Evolutionary conservation across 2,888 invertebrate species (phyloP).

Genomic region (Leuctra nigra): DNA sequence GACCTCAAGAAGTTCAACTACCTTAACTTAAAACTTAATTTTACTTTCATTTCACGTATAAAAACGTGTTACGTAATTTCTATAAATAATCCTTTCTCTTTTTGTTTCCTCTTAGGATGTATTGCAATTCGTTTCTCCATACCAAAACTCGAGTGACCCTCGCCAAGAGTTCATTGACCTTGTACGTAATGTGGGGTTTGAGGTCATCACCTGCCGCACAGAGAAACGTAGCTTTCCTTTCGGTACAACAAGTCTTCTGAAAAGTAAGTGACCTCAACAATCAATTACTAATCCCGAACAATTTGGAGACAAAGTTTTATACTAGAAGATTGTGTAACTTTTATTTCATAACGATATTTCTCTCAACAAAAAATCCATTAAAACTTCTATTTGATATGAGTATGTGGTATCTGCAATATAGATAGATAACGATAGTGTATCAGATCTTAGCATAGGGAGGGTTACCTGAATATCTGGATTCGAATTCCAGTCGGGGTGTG

Average conservation of each 20-base stretch:
- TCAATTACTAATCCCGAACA: no score
- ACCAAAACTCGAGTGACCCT: conserved; percentile 55
- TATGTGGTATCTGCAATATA: no score
- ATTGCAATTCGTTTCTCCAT: conserved; percentile 58
- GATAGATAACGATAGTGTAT: no score
- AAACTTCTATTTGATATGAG: no score
- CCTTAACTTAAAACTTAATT: conserved; percentile 6
- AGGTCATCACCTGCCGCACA: conserved; percentile 50
- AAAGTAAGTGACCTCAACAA: conserved; percentile 35
- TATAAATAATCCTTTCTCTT: conserved; percentile 8
- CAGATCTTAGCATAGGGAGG: no score
- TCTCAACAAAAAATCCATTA: no score
- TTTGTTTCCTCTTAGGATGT: conserved; percentile 46
- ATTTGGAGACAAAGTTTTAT: no score
- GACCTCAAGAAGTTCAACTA: not conserved
- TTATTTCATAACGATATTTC: no score
- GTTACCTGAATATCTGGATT: no score
- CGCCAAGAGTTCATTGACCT: conserved; percentile 48
- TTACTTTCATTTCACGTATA: no score
- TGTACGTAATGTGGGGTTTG: conserved; percentile 54
- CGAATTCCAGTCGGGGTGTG: no score
- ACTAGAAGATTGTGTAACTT: no score
- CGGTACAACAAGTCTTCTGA: conserved; percentile 48
- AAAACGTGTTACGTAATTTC: conserved; percentile 10
- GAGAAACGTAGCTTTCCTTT: conserved; percentile 53